phyloP scores from a whole-genome alignment of 1,140 invertebrate genomes.

The Acyrthosiphon pisum region DNA sequence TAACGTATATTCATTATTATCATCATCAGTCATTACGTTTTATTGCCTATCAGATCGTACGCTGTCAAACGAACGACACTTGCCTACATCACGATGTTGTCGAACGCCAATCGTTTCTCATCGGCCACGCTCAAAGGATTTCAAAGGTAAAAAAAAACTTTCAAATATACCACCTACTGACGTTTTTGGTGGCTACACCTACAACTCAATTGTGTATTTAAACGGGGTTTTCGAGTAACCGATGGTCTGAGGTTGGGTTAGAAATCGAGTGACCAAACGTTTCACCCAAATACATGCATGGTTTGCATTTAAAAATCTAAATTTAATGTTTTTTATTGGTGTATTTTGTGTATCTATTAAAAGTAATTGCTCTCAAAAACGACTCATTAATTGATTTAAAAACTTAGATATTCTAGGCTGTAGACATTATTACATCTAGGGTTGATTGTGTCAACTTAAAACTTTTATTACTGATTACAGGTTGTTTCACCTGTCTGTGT shows the following conservation, averaged over 20 bases:
- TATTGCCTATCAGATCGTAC: background rate
- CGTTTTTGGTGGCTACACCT: no score
- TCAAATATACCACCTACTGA: no score
- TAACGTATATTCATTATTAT: background rate
- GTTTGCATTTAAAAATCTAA: no score
- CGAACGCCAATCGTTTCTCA: slow-evolving; percentile 3
- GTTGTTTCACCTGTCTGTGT: background rate
- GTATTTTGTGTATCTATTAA: background rate
- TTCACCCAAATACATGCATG: background rate
- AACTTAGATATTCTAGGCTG: background rate
- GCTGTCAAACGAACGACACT: background rate
- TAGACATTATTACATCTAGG: background rate
- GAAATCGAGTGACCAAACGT: no score
- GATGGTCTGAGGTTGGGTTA: background rate
- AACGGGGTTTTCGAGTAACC: background rate
- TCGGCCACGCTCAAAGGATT: slow-evolving; percentile 20
- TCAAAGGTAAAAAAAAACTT: slow-evolving; percentile 52
- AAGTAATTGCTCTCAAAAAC: background rate
- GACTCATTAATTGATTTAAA: background rate
- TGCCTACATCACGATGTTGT: background rate
- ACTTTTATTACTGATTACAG: no score
- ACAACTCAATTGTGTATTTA: background rate
- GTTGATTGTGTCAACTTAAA: background rate
- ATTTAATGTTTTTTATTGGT: no score
- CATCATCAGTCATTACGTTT: background rate